These are phyloP conservation scores for Sinohyriopsis cumingii DNA, from an alignment of 2,888 invertebrate genomes.

Conservation along the genomic window DNA sequence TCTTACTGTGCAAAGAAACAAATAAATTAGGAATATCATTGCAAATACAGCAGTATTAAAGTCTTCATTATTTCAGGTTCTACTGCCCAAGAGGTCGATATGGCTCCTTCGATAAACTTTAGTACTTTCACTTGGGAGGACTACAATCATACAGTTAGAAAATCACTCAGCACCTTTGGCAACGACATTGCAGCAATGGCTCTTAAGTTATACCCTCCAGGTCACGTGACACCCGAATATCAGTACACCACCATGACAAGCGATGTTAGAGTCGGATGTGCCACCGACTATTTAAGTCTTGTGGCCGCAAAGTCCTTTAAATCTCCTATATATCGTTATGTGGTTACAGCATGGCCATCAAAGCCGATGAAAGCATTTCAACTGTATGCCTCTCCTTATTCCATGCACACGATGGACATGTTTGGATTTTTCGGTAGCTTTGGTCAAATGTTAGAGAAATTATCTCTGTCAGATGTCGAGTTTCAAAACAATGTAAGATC, in stretches of 20 bases:
- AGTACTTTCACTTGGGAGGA: constrained; percentile 48
- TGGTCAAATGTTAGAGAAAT: constrained; percentile 19
- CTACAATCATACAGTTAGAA: constrained; percentile 48
- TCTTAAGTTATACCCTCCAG: constrained; percentile 37
- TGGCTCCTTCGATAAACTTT: constrained; percentile 42
- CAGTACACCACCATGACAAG: constrained; percentile 57
- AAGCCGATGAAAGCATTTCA: constrained; percentile 30
- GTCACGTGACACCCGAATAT: constrained; percentile 34
- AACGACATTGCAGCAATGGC: constrained; percentile 31
- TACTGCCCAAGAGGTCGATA: constrained; percentile 56
- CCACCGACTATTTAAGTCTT: constrained; percentile 41
- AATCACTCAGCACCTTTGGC: constrained; percentile 50
- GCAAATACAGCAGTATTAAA: too few relatives aligned
- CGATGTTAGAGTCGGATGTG: constrained; percentile 58
- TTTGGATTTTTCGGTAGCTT: constrained; percentile 50
- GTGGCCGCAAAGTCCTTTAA: constrained; percentile 26
- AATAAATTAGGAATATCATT: too few relatives aligned
- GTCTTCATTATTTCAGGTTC: constrained; percentile 35
- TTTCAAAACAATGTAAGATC: constrained; percentile 39
- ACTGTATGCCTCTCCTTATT: constrained; percentile 28
- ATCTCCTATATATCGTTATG: constrained; percentile 50
- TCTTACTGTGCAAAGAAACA: too few relatives aligned
- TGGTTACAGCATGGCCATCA: constrained; percentile 47
- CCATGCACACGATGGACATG: constrained; percentile 55
- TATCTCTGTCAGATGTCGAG: constrained; percentile 29